Conservation (phyloP, 2,113 vertebrate species). For the Oophaga pumilio region DNA sequence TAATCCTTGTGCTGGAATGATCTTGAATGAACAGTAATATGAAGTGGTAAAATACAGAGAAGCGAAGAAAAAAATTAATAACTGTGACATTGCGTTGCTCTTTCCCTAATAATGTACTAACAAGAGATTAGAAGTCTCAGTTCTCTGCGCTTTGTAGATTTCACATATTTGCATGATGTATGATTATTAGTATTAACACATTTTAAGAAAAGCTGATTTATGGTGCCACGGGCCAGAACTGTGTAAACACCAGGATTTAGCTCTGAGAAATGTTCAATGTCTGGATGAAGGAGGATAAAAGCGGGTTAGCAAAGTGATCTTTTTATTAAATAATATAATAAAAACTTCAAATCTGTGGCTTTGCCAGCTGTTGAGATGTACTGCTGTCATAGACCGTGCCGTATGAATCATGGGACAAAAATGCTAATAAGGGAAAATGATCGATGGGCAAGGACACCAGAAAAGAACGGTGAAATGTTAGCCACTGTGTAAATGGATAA, state of each 20-base stretch:
- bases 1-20: constrained; percentile 49
- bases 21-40: constrained; percentile 56
- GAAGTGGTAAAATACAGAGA: constrained; percentile 44
- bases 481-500: background rate
- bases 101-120: constrained; percentile 55
- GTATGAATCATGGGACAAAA: constrained; percentile 7
- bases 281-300: constrained; percentile 50
- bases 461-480: background rate
- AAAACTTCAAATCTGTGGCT: background rate
- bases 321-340: constrained; percentile 19
- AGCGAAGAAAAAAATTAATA: constrained; percentile 42
- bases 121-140: constrained; percentile 51
- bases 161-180: constrained; percentile 51
- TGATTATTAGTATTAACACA: constrained; percentile 55
- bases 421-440: constrained; percentile 31
- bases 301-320: constrained; percentile 25
- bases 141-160: constrained; percentile 46
- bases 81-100: constrained; percentile 49
- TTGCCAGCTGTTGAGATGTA: constrained; percentile 38
- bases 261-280: constrained; percentile 43
- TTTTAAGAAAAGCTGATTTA: constrained; percentile 51
- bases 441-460: background rate
- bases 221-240: constrained; percentile 39
- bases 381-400: background rate
- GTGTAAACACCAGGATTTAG: constrained; percentile 48